Evolutionary conservation across 30 jellyfish, hydroid and myxozoan species (phyloP), one percentile per base, ranked within the genome.

Genomic region (Hydractinia echinata): DNA sequence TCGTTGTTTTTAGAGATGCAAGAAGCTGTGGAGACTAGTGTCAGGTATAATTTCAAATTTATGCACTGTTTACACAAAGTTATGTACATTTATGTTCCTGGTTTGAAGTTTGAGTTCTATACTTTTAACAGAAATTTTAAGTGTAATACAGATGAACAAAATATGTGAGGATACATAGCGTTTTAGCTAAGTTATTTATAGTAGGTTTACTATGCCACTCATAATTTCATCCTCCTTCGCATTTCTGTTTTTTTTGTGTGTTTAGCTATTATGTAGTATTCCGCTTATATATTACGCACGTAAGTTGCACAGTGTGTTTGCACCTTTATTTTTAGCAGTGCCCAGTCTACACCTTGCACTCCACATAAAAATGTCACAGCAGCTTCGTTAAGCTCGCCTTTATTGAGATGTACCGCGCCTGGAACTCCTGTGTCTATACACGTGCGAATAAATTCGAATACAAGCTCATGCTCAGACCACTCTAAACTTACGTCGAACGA

Each of bases 401-500:
- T 30, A 52, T 4, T 58, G 18, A 30, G 81, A 8, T 14, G 81
- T 8, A 52, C n/a, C 61, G 30, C 81, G 18, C 81, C 81, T 50
- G 81, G 81, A 8, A 71, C 81, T 7, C 81, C 81, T 67, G 52
- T n/a, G 60, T 20, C 81, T 20, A 71, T 71, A 30, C 81, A 71
- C 81, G 81, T 71, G 61, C 81, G 81, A 9, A 30, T 71, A 8
- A 71, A 50, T 19, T 71, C 81, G 61, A 71, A 71, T 15, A 71
- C 81, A 71, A 71, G 81, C n/a, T 71, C 81, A 58, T 71, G 60
- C 61, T 71, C 81, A 20, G 81, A 71, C 81, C 81, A 71, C 81
- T 71, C 81, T 7, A 71, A 71, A 71, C 8, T 71, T 58, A 20
- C 55, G 55, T 19, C 39, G 39, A 20, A 30, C 55, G 81, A 71